Percentiles rank a stretch among this genome's conserved stretches.
phyloP scores from a whole-genome alignment of 2,113 vertebrate species.

The Lethenteron reissneri region DNA sequence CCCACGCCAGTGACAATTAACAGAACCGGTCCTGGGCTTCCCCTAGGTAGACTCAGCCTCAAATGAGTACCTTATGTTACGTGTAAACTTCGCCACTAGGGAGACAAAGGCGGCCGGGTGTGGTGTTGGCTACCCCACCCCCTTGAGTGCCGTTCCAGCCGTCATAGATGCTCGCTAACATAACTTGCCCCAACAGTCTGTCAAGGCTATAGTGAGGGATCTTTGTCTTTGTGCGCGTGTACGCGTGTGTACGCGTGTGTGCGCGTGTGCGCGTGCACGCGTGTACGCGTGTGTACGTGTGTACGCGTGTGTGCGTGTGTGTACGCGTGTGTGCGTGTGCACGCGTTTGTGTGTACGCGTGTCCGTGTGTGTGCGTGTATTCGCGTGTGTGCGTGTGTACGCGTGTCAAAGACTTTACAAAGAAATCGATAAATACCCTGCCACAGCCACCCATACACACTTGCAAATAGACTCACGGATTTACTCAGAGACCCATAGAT shows the following conservation, averaged over 20 bases:
- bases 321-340: neutral
- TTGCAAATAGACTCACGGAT: neutral
- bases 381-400: neutral
- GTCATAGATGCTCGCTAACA: too few species aligned
- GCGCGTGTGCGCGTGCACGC: neutral
- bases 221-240: neutral
- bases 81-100: too few species aligned
- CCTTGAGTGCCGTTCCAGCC: too few species aligned
- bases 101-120: too few species aligned
- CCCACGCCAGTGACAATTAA: too few species aligned
- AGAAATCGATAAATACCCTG: neutral
- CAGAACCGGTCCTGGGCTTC: too few species aligned
- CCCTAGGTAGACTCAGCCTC: too few species aligned
- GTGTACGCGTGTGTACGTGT: neutral
- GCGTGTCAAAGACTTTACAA: neutral
- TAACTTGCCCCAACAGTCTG: too few species aligned
- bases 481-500: neutral
- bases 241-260: neutral
- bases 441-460: neutral
- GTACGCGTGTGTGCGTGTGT: neutral
- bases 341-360: neutral
- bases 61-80: too few species aligned
- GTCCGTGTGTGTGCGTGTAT: neutral
- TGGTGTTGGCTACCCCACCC: too few species aligned
- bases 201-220: too few species aligned